Evolutionary conservation across 35 echinoderm and acorn worm genomes (phyloP).

Genomic region (Holothuria glaberrima): DNA sequence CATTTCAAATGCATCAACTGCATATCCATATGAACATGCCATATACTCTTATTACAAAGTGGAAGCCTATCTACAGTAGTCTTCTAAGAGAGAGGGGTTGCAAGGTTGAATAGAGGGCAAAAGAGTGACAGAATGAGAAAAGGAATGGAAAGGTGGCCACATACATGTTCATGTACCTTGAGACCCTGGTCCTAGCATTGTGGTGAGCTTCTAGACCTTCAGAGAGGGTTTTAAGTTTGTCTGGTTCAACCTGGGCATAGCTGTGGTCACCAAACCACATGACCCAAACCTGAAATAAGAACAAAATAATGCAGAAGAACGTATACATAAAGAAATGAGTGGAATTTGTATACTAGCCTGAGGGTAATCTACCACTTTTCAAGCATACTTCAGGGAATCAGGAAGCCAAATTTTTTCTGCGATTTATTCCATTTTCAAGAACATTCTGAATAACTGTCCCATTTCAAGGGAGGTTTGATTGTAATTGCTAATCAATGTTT

Average conservation of each 20-base stretch:
- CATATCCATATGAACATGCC: too few relatives aligned
- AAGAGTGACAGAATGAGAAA: neutral
- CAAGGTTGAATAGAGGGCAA: too few relatives aligned
- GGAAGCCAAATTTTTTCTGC: too few relatives aligned
- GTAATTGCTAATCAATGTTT: too few relatives aligned
- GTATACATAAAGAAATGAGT: neutral
- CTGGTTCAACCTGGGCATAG: conserved; percentile 91
- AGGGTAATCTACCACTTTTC: neutral
- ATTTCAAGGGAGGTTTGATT: too few relatives aligned
- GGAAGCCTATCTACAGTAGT: too few relatives aligned
- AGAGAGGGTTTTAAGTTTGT: conserved; percentile 94
- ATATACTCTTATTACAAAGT: too few relatives aligned
- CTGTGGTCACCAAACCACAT: conserved; percentile 99
- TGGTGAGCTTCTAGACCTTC: conserved; percentile 97
- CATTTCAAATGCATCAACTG: too few relatives aligned
- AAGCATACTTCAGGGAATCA: neutral
- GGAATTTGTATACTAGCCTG: neutral
- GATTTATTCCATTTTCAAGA: too few relatives aligned
- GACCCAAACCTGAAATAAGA: conserved; percentile 87
- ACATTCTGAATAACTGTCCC: too few relatives aligned
- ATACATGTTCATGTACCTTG: conserved; percentile 88
- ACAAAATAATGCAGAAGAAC: neutral
- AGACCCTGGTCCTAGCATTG: conserved; percentile 84
- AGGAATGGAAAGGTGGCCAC: conserved; percentile 32
- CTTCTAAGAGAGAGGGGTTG: too few relatives aligned